These are phyloP conservation scores for Amphilophus citrinellus DNA, from an alignment of 2,113 vertebrate species.

Conservation along the genomic window DNA sequence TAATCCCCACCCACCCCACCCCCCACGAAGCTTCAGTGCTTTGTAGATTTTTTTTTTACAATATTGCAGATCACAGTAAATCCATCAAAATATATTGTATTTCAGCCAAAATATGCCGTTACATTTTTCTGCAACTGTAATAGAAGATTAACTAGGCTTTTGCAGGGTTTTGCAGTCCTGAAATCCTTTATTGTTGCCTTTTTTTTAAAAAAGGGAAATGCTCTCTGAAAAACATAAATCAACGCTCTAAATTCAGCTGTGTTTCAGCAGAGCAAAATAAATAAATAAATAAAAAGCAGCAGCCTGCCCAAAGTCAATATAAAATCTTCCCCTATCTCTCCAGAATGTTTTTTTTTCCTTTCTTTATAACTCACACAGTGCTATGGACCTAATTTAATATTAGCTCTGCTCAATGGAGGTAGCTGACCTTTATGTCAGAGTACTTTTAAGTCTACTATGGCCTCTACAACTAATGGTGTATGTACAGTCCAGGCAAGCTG, in stretches of 20 bases:
- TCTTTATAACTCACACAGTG: conserved; percentile 32
- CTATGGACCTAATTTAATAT: conserved; percentile 68
- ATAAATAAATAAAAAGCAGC: background rate
- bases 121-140: conserved; percentile 10
- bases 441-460: conserved; percentile 55
- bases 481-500: conserved; percentile 57
- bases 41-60: background rate
- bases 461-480: conserved; percentile 67
- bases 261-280: background rate
- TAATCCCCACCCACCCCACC: background rate
- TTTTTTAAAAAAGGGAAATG: background rate
- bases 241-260: conserved; percentile 15
- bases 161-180: background rate
- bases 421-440: conserved; percentile 65
- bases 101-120: background rate
- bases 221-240: background rate
- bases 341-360: conserved; percentile 13
- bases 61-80: conserved; percentile 19
- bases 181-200: background rate
- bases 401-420: conserved; percentile 64
- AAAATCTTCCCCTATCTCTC: conserved; percentile 32
- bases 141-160: background rate
- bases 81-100: background rate
- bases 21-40: background rate
- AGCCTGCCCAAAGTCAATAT: conserved; percentile 17